Percentiles rank a stretch among this genome's conserved stretches.
Evolutionary conservation across 2,797 vertebrate genomes (phyloP).

Genomic region (Chelon labrosus): DNA sequence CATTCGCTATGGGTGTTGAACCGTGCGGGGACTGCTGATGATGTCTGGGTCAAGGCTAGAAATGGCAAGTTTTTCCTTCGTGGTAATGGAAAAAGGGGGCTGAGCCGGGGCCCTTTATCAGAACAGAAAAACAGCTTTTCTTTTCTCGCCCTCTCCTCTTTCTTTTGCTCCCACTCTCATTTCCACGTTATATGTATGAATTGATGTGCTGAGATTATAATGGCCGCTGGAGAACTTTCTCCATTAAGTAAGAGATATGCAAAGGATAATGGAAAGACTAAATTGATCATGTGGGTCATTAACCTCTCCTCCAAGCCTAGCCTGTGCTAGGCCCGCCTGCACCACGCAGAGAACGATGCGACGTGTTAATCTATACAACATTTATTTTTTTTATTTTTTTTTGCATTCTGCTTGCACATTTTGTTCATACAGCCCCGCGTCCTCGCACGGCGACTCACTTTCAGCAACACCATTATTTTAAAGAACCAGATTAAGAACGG

Average conservation of each 20-base stretch:
- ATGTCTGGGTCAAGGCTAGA: constrained; percentile 53
- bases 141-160: constrained; percentile 9
- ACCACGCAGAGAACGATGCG: neutral
- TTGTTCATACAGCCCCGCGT: neutral
- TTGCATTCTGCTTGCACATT: constrained; percentile 9
- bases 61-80: constrained; percentile 61
- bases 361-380: neutral
- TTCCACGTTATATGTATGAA: constrained; percentile 20
- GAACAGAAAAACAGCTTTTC: constrained; percentile 35
- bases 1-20: constrained; percentile 43
- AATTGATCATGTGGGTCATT: constrained; percentile 75
- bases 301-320: constrained; percentile 61
- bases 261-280: constrained; percentile 66
- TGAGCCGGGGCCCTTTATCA: constrained; percentile 16
- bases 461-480: constrained; percentile 18
- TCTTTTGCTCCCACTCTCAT: constrained; percentile 8
- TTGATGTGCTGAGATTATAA: constrained; percentile 31
- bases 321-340: constrained; percentile 14
- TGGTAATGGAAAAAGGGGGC: constrained; percentile 59
- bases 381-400: neutral
- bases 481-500: constrained; percentile 69
- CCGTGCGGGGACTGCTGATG: constrained; percentile 62
- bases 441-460: constrained; percentile 40
- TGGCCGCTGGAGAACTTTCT: constrained; percentile 47
- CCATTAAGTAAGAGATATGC: constrained; percentile 64